A percentile compares a stretch with the other conserved stretches of the same genome.
These are phyloP conservation scores for Mnemiopsis leidyi DNA, from an alignment of 37 sponge, comb jelly and placozoan genomes.

Conservation along the genomic window DNA sequence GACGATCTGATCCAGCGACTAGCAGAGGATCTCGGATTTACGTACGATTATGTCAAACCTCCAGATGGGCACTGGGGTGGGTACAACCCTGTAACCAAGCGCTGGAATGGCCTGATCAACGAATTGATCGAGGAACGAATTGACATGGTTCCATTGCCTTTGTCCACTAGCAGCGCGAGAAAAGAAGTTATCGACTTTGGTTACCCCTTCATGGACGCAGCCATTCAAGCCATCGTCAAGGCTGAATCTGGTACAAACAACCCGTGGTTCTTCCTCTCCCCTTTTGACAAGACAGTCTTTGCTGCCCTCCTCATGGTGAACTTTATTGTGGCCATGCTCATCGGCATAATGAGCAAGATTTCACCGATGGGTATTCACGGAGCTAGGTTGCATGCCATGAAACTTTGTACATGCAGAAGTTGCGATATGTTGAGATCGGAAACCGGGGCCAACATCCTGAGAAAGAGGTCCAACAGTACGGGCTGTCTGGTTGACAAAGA, in stretches of 20 bases:
- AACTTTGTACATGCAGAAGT: neutral
- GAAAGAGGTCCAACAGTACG: neutral
- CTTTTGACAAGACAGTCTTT: constrained; percentile 2
- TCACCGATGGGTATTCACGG: constrained; percentile 20
- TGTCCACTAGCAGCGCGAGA: neutral
- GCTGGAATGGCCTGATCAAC: neutral
- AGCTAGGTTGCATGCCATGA: constrained; percentile 6
- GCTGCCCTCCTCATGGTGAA: neutral
- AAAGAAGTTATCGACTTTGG: constrained; percentile 9
- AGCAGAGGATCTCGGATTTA: neutral
- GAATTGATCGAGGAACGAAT: neutral
- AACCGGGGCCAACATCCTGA: neutral
- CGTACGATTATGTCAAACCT: constrained; percentile 13
- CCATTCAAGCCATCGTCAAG: neutral
- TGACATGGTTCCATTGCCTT: constrained; percentile 1
- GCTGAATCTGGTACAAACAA: neutral
- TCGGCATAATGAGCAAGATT: neutral
- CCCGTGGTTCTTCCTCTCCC: neutral
- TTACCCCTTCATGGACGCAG: constrained; percentile 30
- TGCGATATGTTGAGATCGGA: neutral
- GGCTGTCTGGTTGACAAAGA: constrained; percentile 14
- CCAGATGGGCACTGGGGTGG: constrained; percentile 39
- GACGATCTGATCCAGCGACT: neutral
- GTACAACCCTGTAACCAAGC: neutral
- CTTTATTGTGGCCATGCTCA: neutral